Percentiles rank a stretch among this genome's conserved stretches.
phyloP scores from a whole-genome alignment of 2,113 vertebrate species.

The Tragelaphus scriptus region DNA sequence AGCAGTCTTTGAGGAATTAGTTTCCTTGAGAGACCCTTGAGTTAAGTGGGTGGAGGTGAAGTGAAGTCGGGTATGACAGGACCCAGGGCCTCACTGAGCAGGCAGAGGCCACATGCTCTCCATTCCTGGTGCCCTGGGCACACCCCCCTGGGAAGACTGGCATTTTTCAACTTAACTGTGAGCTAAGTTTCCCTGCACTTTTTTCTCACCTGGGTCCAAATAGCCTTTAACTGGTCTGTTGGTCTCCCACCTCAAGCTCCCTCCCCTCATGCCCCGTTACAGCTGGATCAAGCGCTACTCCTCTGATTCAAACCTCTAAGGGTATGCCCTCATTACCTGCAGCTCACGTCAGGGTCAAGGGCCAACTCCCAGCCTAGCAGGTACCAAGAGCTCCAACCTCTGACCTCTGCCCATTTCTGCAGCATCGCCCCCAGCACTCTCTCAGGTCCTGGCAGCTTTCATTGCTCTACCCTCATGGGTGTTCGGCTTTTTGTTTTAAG shows the following conservation, averaged over 20 bases:
- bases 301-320: neutral
- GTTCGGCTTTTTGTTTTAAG: neutral
- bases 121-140: neutral
- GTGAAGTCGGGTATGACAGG: neutral
- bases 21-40: neutral
- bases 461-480: neutral
- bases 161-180: neutral
- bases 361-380: neutral
- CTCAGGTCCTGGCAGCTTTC: neutral
- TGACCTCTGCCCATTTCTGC: neutral
- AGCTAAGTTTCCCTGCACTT: neutral
- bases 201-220: neutral
- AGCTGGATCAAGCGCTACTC: neutral
- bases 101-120: neutral
- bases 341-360: neutral
- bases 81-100: neutral
- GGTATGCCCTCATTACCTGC: neutral
- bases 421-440: rapidly evolving
- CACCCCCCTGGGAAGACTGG: neutral
- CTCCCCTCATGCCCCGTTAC: neutral
- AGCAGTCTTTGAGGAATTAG: neutral
- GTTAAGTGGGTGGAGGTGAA: too few relatives aligned
- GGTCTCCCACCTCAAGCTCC: too few relatives aligned
- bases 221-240: neutral
- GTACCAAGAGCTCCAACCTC: neutral